Evolutionary conservation across 2,888 invertebrate species (phyloP), one percentile per base, ranked within the genome.

Genomic region (Drosophila recens): DNA sequence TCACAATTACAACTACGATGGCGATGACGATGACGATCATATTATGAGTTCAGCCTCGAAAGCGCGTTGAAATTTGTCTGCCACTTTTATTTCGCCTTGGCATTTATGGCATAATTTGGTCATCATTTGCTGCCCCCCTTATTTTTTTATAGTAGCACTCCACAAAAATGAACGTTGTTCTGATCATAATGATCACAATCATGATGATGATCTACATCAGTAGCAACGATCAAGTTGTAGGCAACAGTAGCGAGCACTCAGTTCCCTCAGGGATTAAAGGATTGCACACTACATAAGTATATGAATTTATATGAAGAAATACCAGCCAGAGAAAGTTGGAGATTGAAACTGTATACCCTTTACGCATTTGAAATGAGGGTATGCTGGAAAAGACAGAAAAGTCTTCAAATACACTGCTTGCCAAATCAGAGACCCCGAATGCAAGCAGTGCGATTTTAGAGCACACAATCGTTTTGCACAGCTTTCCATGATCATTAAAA

Each of bases 71-170:
- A 79, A 63, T 49, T 46, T 52, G 53, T 53, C 58, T 66, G 49
- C 34, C 64, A 75, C 57, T 73, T 74, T 72, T 72, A 79, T 79
- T 79, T 79, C 45, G 64, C 83, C 89, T 86, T 85, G 87, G 84
- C 81, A 88, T 87, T 85, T 88, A 86, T 84, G 84, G 68, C 84
- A 83, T 88, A 78, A 84, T 84, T 83, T 79, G 70, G 70, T 17
- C 76, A 67, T 75, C 56, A 77, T 71, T 51, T 66, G 54, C 51
- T 33, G 48, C 20, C 33, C 54, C 30, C 17, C 23, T 23, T 23
- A 23, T n/a, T 20, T 17, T 45, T n/a, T 20, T 17, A 30, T 45
- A 36, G 33, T 43, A 23, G 13, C 36, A 27, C 58, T 13, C 11
- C 17, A 36, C 23, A 15, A 56, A 15, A 56, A 46, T 46, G 23